Percentiles rank a stretch among this genome's conserved stretches.
Conservation (phyloP, 1,140 invertebrate species). For the Ladona fulva region DNA sequence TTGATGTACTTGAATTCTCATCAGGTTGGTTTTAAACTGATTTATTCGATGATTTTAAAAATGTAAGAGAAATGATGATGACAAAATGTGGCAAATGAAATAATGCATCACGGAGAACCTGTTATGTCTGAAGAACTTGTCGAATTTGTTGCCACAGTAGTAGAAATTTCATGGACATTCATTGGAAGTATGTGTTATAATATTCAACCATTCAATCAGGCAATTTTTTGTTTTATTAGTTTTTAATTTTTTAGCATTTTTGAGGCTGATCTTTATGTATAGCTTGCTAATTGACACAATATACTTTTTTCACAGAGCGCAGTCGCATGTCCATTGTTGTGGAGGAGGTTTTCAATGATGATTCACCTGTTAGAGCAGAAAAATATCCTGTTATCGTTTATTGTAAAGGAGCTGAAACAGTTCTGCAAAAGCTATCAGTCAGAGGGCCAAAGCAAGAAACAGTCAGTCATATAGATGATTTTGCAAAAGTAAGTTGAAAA, state of each 20-base stretch:
- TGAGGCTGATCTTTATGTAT: no score
- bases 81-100: no score
- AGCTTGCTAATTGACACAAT: no score
- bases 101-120: no score
- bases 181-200: no score
- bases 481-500: conserved; percentile 45
- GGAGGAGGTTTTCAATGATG: conserved; percentile 28
- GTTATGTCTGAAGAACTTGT: no score
- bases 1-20: conserved; percentile 51
- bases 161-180: no score
- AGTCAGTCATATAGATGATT: conserved; percentile 42
- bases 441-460: conserved; percentile 36
- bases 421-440: conserved; percentile 52
- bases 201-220: no score
- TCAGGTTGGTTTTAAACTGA: conserved; percentile 33
- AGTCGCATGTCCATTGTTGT: conserved; percentile 61
- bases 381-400: conserved; percentile 52
- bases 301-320: conserved; percentile 33
- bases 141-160: no score
- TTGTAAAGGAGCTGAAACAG: conserved; percentile 74
- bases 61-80: no score
- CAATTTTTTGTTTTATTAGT: no score
- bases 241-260: no score
- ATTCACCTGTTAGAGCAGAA: background rate
- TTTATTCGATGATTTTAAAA: background rate